Evolutionary conservation across 1,140 invertebrate genomes (phyloP).

Genomic region (Caenorhabditis elegans): WBcel235 BX284604.4:9203001-9203500

Average conservation of each 20-base stretch:
- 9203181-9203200: constrained; percentile 16
- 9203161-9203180: not conserved
- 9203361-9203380: constrained; percentile 56
- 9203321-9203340: constrained; percentile 63
- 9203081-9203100: not conserved
- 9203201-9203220: not conserved
- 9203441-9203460: too few relatives aligned
- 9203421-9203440: too few relatives aligned
- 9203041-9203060: not conserved
- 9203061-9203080: not conserved
- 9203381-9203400: too few relatives aligned
- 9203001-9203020: not conserved
- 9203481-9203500: too few relatives aligned
- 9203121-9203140: too few relatives aligned
- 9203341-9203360: constrained; percentile 64
- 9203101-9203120: not conserved
- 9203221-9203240: constrained; percentile 17
- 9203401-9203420: too few relatives aligned
- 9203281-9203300: constrained; percentile 45
- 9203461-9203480: too few relatives aligned
- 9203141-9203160: too few relatives aligned
- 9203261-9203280: not conserved
- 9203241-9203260: not conserved
- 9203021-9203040: constrained; percentile 28
- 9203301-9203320: constrained; percentile 58